Evolutionary conservation across 1,140 invertebrate genomes (phyloP).

Genomic region (Neotoxoptera formosana): DNA sequence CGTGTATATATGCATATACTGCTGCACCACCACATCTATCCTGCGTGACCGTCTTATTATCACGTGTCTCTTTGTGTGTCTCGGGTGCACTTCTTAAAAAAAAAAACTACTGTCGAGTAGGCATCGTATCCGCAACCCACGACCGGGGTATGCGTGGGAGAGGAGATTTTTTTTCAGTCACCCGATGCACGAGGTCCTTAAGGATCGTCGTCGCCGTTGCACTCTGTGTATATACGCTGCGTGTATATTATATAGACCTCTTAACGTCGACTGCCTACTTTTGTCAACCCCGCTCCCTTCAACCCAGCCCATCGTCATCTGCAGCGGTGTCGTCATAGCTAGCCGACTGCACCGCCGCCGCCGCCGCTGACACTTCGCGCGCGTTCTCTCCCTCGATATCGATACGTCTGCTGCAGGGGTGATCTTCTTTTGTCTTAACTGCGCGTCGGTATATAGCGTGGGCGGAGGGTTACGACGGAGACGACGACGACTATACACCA

Average conservation of each 20-base stretch:
- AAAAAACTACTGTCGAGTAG: constrained; percentile 53
- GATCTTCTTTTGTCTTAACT: constrained; percentile 53
- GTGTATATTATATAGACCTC: constrained; percentile 43
- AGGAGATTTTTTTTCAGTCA: constrained; percentile 40
- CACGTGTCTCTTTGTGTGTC: constrained; percentile 51
- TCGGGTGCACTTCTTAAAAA: constrained; percentile 51
- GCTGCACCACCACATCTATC: neutral
- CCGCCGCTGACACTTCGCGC: neutral
- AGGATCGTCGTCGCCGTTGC: constrained; percentile 49
- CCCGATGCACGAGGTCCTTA: constrained; percentile 45
- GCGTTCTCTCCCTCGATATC: constrained; percentile 32
- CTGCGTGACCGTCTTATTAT: constrained; percentile 48
- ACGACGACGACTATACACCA: neutral
- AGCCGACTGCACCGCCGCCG: neutral
- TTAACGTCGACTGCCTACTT: constrained; percentile 57
- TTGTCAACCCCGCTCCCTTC: neutral
- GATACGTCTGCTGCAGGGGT: constrained; percentile 29
- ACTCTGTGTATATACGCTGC: neutral
- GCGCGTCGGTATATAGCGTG: neutral
- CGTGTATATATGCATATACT: neutral
- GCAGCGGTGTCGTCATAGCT: neutral
- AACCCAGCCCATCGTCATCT: neutral
- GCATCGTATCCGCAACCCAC: neutral
- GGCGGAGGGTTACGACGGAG: neutral
- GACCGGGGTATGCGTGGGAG: neutral